These are phyloP conservation scores for Coelopa pilipes DNA, from an alignment of 2,888 invertebrate genomes.

Conservation along the genomic window DNA sequence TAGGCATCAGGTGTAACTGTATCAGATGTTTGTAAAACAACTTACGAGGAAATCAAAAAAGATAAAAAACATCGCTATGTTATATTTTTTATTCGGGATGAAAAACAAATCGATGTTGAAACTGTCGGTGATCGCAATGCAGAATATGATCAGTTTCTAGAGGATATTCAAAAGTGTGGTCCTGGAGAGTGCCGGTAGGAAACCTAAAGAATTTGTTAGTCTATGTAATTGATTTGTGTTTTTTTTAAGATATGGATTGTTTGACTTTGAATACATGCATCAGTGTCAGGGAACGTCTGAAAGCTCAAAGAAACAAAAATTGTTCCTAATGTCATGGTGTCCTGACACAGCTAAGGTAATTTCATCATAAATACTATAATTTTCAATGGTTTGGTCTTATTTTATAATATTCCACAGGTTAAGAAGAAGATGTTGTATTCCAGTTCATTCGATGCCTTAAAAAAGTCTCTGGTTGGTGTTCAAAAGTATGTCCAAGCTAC, in stretches of 20 bases:
- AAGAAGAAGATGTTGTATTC: slow-evolving; percentile 89
- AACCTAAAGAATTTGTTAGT: slow-evolving; percentile 27
- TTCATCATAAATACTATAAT: neutral
- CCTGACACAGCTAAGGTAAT: slow-evolving; percentile 93
- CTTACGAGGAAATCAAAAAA: slow-evolving; percentile 97
- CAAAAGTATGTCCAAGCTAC: slow-evolving; percentile 98
- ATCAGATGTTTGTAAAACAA: slow-evolving; percentile 92
- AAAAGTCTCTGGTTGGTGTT: slow-evolving; percentile 95
- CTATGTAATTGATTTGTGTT: neutral
- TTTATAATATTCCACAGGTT: slow-evolving; percentile 63
- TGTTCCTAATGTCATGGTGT: slow-evolving; percentile 99
- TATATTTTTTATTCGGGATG: slow-evolving; percentile 95
- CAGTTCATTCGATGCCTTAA: slow-evolving; percentile 97
- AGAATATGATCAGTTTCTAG: slow-evolving; percentile 93
- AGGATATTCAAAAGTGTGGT: slow-evolving; percentile 90
- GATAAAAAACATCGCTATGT: slow-evolving; percentile 97
- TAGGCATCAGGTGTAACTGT: slow-evolving; percentile 97
- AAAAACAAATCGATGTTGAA: slow-evolving; percentile 96
- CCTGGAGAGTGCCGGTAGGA: slow-evolving; percentile 89
- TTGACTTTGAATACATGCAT: slow-evolving; percentile 98
- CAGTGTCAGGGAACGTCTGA: slow-evolving; percentile 97
- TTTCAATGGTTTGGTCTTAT: neutral
- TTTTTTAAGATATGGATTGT: slow-evolving; percentile 82
- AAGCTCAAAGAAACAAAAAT: slow-evolving; percentile 96
- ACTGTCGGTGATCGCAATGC: slow-evolving; percentile 89